These are phyloP conservation scores for Folsomia candida DNA, from an alignment of 2,888 invertebrate genomes.

Conservation along the genomic window DNA sequence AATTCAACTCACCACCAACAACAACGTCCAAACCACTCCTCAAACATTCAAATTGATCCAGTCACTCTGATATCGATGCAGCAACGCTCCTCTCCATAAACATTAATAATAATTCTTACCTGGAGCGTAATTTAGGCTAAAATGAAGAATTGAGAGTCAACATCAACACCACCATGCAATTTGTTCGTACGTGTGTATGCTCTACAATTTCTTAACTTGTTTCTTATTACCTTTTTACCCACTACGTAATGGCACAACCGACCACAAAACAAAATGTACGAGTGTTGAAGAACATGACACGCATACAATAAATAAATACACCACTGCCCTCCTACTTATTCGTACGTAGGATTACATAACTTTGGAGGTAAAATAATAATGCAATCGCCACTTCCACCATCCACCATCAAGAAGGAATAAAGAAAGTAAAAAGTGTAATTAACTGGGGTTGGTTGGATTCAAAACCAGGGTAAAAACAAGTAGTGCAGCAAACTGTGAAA, in stretches of 20 bases:
- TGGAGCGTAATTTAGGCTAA: neutral
- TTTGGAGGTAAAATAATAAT: no score
- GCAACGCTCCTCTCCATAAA: no score
- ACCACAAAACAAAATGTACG: neutral
- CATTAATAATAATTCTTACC: conserved; percentile 12
- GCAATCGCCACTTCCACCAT: neutral
- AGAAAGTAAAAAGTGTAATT: neutral
- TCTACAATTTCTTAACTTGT: conserved; percentile 10
- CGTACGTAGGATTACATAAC: neutral
- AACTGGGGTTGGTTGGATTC: no score
- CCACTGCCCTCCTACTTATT: neutral
- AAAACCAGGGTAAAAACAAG: no score
- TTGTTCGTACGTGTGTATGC: conserved; percentile 24
- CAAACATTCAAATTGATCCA: no score
- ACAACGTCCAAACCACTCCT: no score
- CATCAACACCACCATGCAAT: conserved; percentile 15
- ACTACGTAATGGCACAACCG: no score
- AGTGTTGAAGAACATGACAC: neutral
- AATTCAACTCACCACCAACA: no score
- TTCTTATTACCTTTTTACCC: neutral
- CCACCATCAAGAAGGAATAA: no score
- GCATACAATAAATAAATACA: neutral
- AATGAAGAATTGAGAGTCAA: neutral
- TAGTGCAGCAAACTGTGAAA: no score
- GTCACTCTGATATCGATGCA: no score